Evolutionary conservation across 1,140 invertebrate genomes (phyloP).

Genomic region (Hycleus phaleratus): DNA sequence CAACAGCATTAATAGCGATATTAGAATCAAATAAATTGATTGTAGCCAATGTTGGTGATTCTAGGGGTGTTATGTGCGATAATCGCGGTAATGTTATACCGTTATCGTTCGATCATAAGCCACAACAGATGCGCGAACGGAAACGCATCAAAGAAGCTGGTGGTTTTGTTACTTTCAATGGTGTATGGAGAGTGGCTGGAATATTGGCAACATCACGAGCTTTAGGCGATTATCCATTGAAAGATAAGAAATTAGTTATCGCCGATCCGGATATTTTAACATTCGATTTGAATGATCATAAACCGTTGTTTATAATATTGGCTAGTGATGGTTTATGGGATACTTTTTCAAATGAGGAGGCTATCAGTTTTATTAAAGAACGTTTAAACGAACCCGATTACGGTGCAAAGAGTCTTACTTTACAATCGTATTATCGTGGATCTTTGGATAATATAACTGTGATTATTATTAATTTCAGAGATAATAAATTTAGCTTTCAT

Average conservation of each 20-base stretch:
- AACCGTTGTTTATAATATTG: slow-evolving; percentile 82
- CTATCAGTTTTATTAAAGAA: slow-evolving; percentile 77
- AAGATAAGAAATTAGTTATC: slow-evolving; percentile 88
- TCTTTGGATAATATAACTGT: slow-evolving; percentile 95
- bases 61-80: slow-evolving; percentile 90
- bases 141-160: slow-evolving; percentile 86
- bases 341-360: slow-evolving; percentile 90
- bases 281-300: slow-evolving; percentile 80
- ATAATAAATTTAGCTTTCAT: slow-evolving; percentile 40
- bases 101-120: slow-evolving; percentile 93
- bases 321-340: slow-evolving; percentile 96
- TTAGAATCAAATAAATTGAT: slow-evolving; percentile 73
- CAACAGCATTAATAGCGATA: slow-evolving; percentile 84
- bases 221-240: slow-evolving; percentile 89
- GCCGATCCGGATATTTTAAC: slow-evolving; percentile 92
- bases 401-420: slow-evolving; percentile 82
- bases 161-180: slow-evolving; percentile 89
- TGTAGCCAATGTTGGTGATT: slow-evolving; percentile 95
- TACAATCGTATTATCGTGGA: slow-evolving; percentile 85
- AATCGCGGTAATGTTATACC: slow-evolving; percentile 81
- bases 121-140: slow-evolving; percentile 78
- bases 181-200: slow-evolving; percentile 93
- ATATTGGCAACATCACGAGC: slow-evolving; percentile 92
- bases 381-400: slow-evolving; percentile 74
- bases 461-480: slow-evolving; percentile 78